Conservation (phyloP, 2,113 vertebrate species). For the Electrona antarctica region DNA sequence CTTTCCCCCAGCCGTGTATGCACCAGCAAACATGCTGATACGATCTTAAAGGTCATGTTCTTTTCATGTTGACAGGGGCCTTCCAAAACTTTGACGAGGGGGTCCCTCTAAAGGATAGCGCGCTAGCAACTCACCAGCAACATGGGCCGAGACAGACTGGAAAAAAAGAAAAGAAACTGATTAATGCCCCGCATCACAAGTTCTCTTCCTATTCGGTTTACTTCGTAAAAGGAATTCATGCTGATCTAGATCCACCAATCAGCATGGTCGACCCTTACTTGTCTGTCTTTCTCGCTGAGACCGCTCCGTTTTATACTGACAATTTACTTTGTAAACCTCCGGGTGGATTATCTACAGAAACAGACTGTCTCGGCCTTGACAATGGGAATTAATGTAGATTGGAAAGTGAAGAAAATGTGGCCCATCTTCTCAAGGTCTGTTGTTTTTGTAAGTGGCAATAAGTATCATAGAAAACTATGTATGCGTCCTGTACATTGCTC, state of each 20-base stretch:
- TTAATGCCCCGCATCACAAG: constrained; percentile 81
- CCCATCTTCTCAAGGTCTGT: too few relatives aligned
- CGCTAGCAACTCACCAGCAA: constrained; percentile 59
- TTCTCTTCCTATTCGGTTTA: constrained; percentile 61
- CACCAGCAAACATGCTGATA: constrained; percentile 99
- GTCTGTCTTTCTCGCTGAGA: constrained; percentile 37
- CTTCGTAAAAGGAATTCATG: constrained; percentile 57
- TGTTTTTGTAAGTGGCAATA: too few relatives aligned
- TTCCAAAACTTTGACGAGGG: constrained; percentile 96
- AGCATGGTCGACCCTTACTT: not conserved
- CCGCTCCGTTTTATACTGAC: not conserved
- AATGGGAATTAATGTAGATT: too few relatives aligned
- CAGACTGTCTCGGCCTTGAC: too few relatives aligned
- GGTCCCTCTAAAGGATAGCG: constrained; percentile 88
- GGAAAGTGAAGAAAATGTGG: too few relatives aligned
- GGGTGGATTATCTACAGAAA: too few relatives aligned
- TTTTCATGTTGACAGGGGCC: constrained; percentile 99
- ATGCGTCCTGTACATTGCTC: too few relatives aligned
- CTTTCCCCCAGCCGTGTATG: constrained; percentile 89
- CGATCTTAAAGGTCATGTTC: constrained; percentile 99
- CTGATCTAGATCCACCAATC: constrained; percentile 58
- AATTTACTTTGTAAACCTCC: too few relatives aligned
- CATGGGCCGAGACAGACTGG: constrained; percentile 62
- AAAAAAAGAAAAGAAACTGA: constrained; percentile 69
- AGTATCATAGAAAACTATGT: too few relatives aligned